Evolutionary conservation across 2,888 invertebrate genomes (phyloP).

Genomic region (Melanostoma scalare): DNA sequence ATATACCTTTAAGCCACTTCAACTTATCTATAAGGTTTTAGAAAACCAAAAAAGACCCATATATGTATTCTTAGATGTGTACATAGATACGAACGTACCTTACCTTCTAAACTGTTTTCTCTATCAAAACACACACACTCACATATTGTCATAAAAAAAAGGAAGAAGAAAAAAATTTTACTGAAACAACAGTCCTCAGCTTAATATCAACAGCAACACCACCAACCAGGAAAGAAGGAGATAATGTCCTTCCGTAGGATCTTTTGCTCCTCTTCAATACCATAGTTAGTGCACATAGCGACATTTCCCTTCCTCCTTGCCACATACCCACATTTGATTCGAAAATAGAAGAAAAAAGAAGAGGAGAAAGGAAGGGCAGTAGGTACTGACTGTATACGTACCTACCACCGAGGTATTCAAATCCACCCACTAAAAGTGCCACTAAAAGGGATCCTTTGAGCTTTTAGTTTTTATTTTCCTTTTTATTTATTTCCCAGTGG

Average conservation of each 20-base stretch:
- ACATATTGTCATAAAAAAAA: neutral
- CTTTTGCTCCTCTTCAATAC: conserved; percentile 52
- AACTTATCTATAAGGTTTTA: conserved; percentile 47
- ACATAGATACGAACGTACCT: neutral
- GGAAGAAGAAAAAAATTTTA: neutral
- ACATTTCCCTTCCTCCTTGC: conserved; percentile 9
- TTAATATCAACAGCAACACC: conserved; percentile 25
- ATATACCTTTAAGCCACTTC: conserved; percentile 51
- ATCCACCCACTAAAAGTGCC: conserved; percentile 55
- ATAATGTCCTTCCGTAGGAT: conserved; percentile 64
- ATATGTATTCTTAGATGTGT: neutral
- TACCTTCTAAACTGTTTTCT: conserved; percentile 7
- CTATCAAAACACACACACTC: conserved; percentile 15
- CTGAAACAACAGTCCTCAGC: conserved; percentile 21
- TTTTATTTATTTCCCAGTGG: conserved; percentile 11
- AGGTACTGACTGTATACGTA: conserved; percentile 41
- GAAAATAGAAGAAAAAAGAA: neutral
- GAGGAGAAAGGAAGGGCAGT: conserved; percentile 33
- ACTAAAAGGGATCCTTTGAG: conserved; percentile 55
- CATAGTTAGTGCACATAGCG: conserved; percentile 60
- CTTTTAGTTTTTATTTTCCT: conserved; percentile 28
- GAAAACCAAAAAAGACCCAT: conserved; percentile 19
- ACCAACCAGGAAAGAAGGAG: conserved; percentile 42
- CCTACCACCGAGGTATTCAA: conserved; percentile 30
- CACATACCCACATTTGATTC: neutral